A percentile compares a stretch with the other conserved stretches of the same genome.
phyloP scores from a whole-genome alignment of 2,113 vertebrate genomes.

The Monarcha castaneiventris region DNA sequence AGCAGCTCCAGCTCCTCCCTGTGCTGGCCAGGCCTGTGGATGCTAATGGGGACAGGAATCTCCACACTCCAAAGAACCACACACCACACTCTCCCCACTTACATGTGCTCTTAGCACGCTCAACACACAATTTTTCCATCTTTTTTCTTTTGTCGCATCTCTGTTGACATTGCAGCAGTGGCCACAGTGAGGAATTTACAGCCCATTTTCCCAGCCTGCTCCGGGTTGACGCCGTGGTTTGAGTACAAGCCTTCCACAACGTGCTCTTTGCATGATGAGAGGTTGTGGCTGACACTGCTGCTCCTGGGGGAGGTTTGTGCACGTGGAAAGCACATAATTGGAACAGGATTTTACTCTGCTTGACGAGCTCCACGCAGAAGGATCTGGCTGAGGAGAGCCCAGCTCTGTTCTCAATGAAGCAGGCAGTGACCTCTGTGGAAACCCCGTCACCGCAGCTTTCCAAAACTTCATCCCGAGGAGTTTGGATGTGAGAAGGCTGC shows the following conservation, averaged over 20 bases:
- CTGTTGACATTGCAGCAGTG: background rate
- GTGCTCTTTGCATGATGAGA: background rate
- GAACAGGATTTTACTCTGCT: background rate
- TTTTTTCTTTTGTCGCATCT: background rate
- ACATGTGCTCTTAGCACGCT: background rate
- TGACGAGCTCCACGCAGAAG: background rate
- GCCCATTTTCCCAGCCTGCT: background rate
- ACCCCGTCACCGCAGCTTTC: background rate
- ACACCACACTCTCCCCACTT: background rate
- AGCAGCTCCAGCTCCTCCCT: background rate
- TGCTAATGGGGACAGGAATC: background rate
- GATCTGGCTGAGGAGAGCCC: background rate
- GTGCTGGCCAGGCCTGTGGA: background rate
- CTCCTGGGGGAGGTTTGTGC: background rate
- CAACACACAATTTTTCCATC: background rate
- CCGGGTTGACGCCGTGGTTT: rapidly evolving
- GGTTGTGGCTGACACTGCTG: background rate
- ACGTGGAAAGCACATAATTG: background rate
- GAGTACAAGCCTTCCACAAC: background rate
- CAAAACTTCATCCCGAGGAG: background rate
- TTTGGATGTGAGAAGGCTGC: background rate
- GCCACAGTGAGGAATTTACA: background rate
- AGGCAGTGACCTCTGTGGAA: background rate
- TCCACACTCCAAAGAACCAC: background rate
- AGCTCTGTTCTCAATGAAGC: background rate